Percentiles rank a stretch among this genome's conserved stretches.
phyloP scores from a whole-genome alignment of 2,888 invertebrate genomes.

The Sarcophaga carnaria region DNA sequence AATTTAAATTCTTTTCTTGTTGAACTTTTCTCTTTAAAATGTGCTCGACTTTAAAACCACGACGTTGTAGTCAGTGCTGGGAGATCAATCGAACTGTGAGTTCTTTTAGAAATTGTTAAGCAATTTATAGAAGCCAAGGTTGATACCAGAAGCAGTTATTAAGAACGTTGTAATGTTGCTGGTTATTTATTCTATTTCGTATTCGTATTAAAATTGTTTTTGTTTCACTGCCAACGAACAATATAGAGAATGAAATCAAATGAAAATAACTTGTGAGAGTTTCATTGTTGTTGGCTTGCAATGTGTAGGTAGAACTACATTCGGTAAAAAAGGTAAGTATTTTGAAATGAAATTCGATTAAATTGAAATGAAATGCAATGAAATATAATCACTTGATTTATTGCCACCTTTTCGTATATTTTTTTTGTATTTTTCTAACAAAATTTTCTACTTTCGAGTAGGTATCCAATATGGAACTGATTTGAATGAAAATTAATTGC shows the following conservation, averaged over 20 bases:
- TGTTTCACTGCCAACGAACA: background rate
- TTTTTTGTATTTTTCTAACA: background rate
- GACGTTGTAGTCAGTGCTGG: conserved; percentile 42
- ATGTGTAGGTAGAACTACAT: conserved; percentile 61
- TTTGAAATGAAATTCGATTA: conserved; percentile 45
- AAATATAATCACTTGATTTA: conserved; percentile 38
- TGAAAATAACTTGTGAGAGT: too few relatives aligned
- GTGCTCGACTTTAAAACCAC: conserved; percentile 12
- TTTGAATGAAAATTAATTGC: conserved; percentile 24
- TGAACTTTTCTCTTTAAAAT: conserved; percentile 14
- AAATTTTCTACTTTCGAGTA: conserved; percentile 8
- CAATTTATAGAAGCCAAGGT: conserved; percentile 68
- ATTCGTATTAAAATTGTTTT: conserved; percentile 27
- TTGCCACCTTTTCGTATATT: background rate
- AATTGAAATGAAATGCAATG: conserved; percentile 48
- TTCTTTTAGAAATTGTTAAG: conserved; percentile 49
- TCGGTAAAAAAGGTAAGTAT: conserved; percentile 37
- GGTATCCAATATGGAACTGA: conserved; percentile 24
- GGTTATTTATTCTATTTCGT: background rate
- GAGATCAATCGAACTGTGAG: conserved; percentile 65
- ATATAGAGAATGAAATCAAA: too few relatives aligned
- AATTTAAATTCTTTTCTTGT: conserved; percentile 1
- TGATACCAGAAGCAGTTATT: conserved; percentile 24
- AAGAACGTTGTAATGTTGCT: background rate
- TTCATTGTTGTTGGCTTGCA: too few relatives aligned